Percentiles rank a stretch among this genome's conserved stretches.
Evolutionary conservation across 2,113 vertebrate genomes (phyloP).

Genomic region (Aphelocoma coerulescens): DNA sequence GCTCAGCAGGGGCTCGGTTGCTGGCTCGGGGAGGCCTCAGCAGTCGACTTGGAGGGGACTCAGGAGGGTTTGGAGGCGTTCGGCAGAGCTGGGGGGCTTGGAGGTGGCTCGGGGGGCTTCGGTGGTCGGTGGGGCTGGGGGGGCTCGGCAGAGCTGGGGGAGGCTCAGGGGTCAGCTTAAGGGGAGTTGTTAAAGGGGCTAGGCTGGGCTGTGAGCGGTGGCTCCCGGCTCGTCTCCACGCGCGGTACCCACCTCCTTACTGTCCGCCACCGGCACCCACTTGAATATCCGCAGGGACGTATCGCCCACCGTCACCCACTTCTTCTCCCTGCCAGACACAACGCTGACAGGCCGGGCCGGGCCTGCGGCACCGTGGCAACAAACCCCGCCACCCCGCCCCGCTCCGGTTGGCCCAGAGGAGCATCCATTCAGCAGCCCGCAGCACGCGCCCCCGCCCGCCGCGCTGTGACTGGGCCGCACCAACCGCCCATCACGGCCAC

Average conservation of each 20-base stretch:
- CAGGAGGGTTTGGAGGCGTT: too few species aligned
- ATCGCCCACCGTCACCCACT: slow-evolving; percentile 97
- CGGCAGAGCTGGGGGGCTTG: too few species aligned
- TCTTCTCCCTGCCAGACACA: slow-evolving; percentile 86
- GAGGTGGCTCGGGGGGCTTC: neutral
- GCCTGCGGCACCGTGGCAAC: neutral
- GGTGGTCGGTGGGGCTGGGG: neutral
- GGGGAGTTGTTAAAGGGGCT: neutral
- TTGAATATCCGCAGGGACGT: slow-evolving; percentile 96
- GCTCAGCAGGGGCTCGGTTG: neutral
- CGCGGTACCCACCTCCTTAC: slow-evolving; percentile 84
- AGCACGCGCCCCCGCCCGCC: rapidly evolving
- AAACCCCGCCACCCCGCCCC: neutral
- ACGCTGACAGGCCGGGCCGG: neutral
- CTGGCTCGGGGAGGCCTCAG: neutral
- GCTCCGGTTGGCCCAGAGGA: neutral
- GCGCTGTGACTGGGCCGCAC: neutral
- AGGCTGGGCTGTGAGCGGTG: too few species aligned
- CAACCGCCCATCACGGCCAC: neutral
- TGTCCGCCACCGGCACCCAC: slow-evolving; percentile 95
- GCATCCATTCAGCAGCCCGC: neutral
- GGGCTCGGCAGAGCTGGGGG: neutral
- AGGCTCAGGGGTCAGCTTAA: neutral
- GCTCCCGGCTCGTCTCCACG: neutral
- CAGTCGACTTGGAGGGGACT: neutral